A percentile compares a stretch with the other conserved stretches of the same genome.
Evolutionary conservation across 2,888 invertebrate species (phyloP).

Genomic region (Dinocampus coccinellae): DNA sequence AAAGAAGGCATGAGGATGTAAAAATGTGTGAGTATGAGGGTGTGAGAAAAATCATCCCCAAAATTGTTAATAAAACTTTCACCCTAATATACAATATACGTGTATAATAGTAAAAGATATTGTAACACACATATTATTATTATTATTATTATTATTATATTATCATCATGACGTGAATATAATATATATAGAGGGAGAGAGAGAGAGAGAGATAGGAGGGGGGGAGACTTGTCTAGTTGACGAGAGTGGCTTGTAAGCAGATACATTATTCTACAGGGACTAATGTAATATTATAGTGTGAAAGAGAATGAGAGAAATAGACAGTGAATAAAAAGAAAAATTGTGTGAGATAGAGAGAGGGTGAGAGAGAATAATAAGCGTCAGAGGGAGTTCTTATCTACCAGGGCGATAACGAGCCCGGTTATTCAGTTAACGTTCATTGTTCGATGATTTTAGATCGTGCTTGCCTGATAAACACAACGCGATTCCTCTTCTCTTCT

Average conservation of each 20-base stretch:
- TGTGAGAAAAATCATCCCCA: slow-evolving; percentile 40
- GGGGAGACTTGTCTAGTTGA: slow-evolving; percentile 39
- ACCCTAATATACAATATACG: slow-evolving; percentile 48
- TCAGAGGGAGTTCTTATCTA: slow-evolving; percentile 53
- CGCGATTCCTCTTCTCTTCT: slow-evolving; percentile 46
- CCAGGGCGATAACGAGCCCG: slow-evolving; percentile 52
- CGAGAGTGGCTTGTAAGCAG: slow-evolving; percentile 52
- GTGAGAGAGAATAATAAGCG: slow-evolving; percentile 34
- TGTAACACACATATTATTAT: slow-evolving; percentile 64
- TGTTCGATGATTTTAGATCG: slow-evolving; percentile 67
- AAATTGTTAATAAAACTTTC: slow-evolving; percentile 67
- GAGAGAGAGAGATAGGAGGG: slow-evolving; percentile 36
- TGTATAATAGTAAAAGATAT: slow-evolving; percentile 46
- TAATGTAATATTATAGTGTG: slow-evolving; percentile 63
- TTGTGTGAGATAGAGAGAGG: too few species aligned
- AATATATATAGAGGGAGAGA: too few species aligned
- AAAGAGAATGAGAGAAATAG: slow-evolving; percentile 35
- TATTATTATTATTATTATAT: slow-evolving; percentile 60
- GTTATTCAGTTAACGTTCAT: slow-evolving; percentile 69
- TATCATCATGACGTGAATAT: too few species aligned
- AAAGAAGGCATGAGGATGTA: background rate
- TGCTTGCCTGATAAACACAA: slow-evolving; percentile 48
- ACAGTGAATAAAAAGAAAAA: too few species aligned
- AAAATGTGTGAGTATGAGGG: slow-evolving; percentile 12
- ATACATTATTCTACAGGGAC: slow-evolving; percentile 65